Percentiles rank a stretch among this genome's conserved stretches.
Conservation (phyloP, 2,797 vertebrate species). For the Hephaestus fuliginosus region DNA sequence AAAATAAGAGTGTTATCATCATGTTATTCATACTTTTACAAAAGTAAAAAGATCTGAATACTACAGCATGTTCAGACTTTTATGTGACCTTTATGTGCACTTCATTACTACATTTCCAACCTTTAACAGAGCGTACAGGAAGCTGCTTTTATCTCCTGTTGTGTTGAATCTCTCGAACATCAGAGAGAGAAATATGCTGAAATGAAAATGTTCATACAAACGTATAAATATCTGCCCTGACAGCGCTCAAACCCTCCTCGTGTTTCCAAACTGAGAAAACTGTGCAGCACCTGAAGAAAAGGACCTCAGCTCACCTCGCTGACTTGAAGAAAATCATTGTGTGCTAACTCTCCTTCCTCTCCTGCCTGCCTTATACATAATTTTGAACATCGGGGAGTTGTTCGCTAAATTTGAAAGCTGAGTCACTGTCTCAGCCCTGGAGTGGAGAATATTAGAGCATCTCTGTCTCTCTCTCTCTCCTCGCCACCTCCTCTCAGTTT, state of each 20-base stretch:
- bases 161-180: background rate
- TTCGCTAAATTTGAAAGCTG: conserved; percentile 28
- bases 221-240: background rate
- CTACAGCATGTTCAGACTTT: no score
- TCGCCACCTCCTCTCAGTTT: background rate
- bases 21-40: no score
- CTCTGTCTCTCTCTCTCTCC: background rate
- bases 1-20: no score
- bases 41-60: background rate
- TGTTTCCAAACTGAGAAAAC: background rate
- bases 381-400: background rate
- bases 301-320: conserved; percentile 1
- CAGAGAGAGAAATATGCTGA: no score
- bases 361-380: background rate
- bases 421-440: conserved; percentile 37
- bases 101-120: no score
- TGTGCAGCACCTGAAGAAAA: background rate
- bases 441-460: conserved; percentile 39
- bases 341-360: no score
- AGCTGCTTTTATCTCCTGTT: background rate
- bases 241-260: background rate
- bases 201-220: background rate
- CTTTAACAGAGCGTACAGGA: background rate
- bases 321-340: background rate
- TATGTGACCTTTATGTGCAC: no score